phyloP scores from a whole-genome alignment of 2,797 vertebrate species.

The Sciurus carolinensis region DNA sequence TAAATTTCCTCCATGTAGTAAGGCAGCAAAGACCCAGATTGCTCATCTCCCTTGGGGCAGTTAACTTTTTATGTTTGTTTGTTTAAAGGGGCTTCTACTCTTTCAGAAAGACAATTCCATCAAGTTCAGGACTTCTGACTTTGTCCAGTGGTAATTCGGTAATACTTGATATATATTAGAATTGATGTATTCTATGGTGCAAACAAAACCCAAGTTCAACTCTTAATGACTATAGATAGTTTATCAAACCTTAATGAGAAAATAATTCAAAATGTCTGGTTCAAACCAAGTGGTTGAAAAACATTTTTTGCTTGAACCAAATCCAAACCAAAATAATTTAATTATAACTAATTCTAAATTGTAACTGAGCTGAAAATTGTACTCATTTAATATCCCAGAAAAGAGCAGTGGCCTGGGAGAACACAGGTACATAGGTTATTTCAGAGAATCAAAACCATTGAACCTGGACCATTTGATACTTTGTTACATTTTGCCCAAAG shows the following conservation, averaged over 20 bases:
- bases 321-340: conserved; percentile 46
- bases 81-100: neutral
- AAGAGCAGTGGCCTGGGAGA: neutral
- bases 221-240: neutral
- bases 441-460: conserved; percentile 19
- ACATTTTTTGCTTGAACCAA: conserved; percentile 36
- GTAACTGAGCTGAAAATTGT: conserved; percentile 51
- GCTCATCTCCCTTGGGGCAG: neutral
- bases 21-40: neutral
- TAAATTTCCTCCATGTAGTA: neutral
- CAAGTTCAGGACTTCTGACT: neutral
- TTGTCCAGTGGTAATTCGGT: neutral
- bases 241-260: conserved; percentile 44
- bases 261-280: conserved; percentile 3
- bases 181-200: conserved; percentile 18
- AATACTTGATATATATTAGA: neutral
- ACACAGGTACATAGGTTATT: neutral
- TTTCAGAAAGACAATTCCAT: neutral
- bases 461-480: neutral
- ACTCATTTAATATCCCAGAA: conserved; percentile 24
- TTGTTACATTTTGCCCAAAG: neutral
- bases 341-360: conserved; percentile 35
- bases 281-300: conserved; percentile 31
- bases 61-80: neutral
- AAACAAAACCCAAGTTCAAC: conserved; percentile 49